A percentile compares a stretch with the other conserved stretches of the same genome.
These are phyloP conservation scores for Brachyrhaphis roseni DNA, from an alignment of 2,797 vertebrate species.

Conservation along the genomic window DNA sequence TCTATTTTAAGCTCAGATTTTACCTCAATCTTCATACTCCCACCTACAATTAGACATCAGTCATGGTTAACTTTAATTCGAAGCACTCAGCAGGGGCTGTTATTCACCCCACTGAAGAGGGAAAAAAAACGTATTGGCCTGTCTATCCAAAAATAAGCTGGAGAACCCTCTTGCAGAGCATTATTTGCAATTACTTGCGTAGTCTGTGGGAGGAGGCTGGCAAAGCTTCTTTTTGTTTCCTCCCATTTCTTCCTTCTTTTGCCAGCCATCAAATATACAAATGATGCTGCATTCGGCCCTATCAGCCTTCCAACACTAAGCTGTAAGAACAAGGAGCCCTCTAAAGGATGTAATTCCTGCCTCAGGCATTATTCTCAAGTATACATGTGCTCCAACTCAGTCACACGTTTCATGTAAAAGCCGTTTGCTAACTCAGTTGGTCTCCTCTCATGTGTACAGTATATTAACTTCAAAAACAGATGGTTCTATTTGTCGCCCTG, in stretches of 20 bases:
- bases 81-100: constrained; percentile 31
- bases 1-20: constrained; percentile 31
- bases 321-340: constrained; percentile 40
- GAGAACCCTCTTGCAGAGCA: constrained; percentile 21
- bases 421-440: constrained; percentile 47
- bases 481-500: background rate
- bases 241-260: constrained; percentile 20
- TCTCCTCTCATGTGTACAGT: constrained; percentile 16
- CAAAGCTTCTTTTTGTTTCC: constrained; percentile 13
- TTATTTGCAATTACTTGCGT: constrained; percentile 24
- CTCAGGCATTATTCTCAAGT: constrained; percentile 27
- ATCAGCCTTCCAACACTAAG: constrained; percentile 33
- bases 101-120: constrained; percentile 43
- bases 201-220: constrained; percentile 27
- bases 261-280: constrained; percentile 42
- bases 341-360: constrained; percentile 41
- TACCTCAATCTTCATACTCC: constrained; percentile 24
- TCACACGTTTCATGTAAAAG: constrained; percentile 21
- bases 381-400: constrained; percentile 21
- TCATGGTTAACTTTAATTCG: constrained; percentile 56
- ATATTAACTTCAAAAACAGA: constrained; percentile 23
- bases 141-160: constrained; percentile 1
- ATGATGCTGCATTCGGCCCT: constrained; percentile 26
- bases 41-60: constrained; percentile 30
- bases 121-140: background rate